Base-by-base conservation (phyloP, 1,140 invertebrate species). In the Varroa destructor region DNA sequence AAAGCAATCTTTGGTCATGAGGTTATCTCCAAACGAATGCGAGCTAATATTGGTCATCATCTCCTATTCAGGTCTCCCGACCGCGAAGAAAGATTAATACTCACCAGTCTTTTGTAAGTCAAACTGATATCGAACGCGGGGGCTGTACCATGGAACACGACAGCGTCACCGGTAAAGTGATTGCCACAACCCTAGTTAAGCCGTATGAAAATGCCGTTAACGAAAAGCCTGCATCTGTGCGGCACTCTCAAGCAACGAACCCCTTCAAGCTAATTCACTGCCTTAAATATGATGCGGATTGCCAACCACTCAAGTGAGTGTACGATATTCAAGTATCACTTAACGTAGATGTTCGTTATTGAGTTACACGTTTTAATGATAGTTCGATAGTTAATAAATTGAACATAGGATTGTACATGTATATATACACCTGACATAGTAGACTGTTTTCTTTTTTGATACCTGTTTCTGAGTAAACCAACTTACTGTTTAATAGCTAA, bases 91-190 rank as follows among this genome's bases (percentile, higher is more conserved):
- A 67, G 40, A 8, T 37, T 2, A 67, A 67, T 67, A 12, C 61
- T 40, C 46, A 51, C 8, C 46, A 51, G 8, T 67, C 61, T 12
- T 67, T 67, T 37, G 61, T 67, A 12, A 67, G 61, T 46, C 61
- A 67, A 8, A 37, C 61, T 37, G 61, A 67, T 40, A 67, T 67
- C 14, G 40, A 67, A 8, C 40, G 40, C 14, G 61, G 61, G 1
- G 61, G 61, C 14, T 67, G 61, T 40, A 67, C 61, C 10, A 67
- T 67, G 61, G 61, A 67, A 40, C 61, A 67, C 61, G 61, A 67
- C 46, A 67, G 61, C 8, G 61, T 67, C 12, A 67, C 61, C 2
- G 61, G 61, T 3, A 37, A 67, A 40, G 61, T 67, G 5, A 67
- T 67, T 12, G 40, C 61, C 1, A 67, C 40, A 40, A 67, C 61